Evolutionary conservation across 2,113 vertebrate species (phyloP), one percentile per base, ranked within the genome.

Genomic region (Saccopteryx leptura): DNA sequence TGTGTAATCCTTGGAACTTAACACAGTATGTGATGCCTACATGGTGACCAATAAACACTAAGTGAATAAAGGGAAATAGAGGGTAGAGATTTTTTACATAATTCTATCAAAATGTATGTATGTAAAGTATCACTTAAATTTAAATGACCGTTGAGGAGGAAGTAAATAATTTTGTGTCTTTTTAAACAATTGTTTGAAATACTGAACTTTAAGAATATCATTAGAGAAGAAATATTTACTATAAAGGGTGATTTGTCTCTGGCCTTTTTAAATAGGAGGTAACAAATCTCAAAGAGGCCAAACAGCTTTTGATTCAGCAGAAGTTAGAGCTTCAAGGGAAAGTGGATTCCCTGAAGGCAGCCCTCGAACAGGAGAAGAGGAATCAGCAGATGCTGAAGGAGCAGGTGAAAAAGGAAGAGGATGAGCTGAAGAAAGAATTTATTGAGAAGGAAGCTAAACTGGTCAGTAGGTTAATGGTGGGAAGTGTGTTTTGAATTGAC

Each of bases 301-400:
- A 99, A 94, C 99, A 99, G 90, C 98, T 99, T 83, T 98, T 99
- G 97, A 99, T 99, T 98, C 99, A 99, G 97, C 99, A 99, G 98
- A 99, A 99, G 97, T 98, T 99, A 98, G 99, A 99, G 97, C 97
- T 99, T 78, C 99, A 99, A 96, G 97, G 98, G 69, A 99, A 99
- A 97, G 96, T 99, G 90, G 99, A 99, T 96, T 98, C 97, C 17
- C 93, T 93, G 0, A 98, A 98, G 96, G 98, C 97, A 14, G 68
- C 95, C 78, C 95, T 99, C 52, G 99, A 99, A 96, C 98, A 99
- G 96, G 99, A 99, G 97, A 99, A 99, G 90, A 99, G 97, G 66
- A 98, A 72, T 7, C 99, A 99, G 95, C 99, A 99, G 97, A 93
- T 97, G 95, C 98, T 99, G 56, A 99, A 96, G 97, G 99, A 99